Conservation (phyloP, 2,113 vertebrate genomes). For the Centropristis striata region DNA sequence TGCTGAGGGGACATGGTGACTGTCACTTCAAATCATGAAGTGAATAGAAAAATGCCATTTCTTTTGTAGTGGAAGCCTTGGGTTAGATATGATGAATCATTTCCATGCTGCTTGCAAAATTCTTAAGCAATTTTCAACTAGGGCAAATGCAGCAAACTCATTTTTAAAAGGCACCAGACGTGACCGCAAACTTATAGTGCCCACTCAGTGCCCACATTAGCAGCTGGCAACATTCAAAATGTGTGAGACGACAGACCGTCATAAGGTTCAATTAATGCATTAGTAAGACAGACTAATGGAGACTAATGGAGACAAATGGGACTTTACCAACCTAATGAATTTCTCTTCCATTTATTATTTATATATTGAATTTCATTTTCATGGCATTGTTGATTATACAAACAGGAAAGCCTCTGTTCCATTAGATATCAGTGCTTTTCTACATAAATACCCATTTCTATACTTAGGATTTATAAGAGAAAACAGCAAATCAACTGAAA, state of each 20-base stretch:
- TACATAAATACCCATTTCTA: background rate
- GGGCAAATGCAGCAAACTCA: constrained; percentile 33
- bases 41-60: constrained; percentile 62
- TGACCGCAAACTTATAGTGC: constrained; percentile 36
- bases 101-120: constrained; percentile 47
- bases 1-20: constrained; percentile 58
- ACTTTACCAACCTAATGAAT: constrained; percentile 23
- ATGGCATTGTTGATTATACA: background rate
- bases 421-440: background rate
- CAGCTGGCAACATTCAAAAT: constrained; percentile 18
- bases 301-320: constrained; percentile 24
- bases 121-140: constrained; percentile 33
- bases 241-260: constrained; percentile 3
- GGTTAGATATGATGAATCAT: constrained; percentile 57
- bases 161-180: constrained; percentile 27
- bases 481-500: background rate
- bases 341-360: constrained; percentile 1
- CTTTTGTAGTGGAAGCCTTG: constrained; percentile 52
- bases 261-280: constrained; percentile 27
- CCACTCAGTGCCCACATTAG: constrained; percentile 38
- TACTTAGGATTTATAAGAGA: background rate
- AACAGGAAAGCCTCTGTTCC: background rate
- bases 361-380: background rate
- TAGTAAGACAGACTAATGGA: constrained; percentile 30
- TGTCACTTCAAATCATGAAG: constrained; percentile 64